These are phyloP conservation scores for Capricornis sumatraensis DNA, from an alignment of 2,113 vertebrate species.

Conservation along the genomic window DNA sequence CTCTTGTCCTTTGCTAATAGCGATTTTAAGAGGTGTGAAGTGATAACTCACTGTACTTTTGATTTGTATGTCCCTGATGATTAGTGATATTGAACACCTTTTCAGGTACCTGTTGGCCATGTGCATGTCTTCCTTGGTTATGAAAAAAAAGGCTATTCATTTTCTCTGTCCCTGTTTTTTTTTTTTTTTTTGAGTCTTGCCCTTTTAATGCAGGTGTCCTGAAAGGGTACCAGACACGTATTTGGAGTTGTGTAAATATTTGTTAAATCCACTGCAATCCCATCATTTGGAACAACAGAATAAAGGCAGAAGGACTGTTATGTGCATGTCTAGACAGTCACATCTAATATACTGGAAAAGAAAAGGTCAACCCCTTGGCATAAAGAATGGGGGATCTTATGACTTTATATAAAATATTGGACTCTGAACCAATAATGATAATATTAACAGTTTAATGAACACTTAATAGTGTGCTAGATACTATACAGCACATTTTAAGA, in stretches of 20 bases:
- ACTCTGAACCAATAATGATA: background rate
- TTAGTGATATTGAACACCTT: background rate
- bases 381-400: background rate
- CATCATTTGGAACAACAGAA: background rate
- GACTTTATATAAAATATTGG: background rate
- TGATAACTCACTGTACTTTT: background rate
- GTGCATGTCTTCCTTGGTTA: background rate
- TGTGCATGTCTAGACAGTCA: background rate
- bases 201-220: background rate
- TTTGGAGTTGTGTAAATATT: background rate
- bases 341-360: background rate
- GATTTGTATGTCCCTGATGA: background rate
- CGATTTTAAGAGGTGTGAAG: background rate
- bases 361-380: background rate
- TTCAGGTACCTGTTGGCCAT: background rate
- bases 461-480: background rate
- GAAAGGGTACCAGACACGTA: background rate
- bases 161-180: background rate
- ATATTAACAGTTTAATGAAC: background rate
- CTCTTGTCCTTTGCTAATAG: background rate
- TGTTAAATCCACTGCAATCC: background rate
- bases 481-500: background rate
- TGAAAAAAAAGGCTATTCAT: background rate
- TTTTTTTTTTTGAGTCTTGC: background rate
- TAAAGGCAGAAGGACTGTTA: background rate